Percentiles rank a stretch among this genome's conserved stretches.
phyloP scores from a whole-genome alignment of 2,113 vertebrate genomes.

The Phocoena phocoena region DNA sequence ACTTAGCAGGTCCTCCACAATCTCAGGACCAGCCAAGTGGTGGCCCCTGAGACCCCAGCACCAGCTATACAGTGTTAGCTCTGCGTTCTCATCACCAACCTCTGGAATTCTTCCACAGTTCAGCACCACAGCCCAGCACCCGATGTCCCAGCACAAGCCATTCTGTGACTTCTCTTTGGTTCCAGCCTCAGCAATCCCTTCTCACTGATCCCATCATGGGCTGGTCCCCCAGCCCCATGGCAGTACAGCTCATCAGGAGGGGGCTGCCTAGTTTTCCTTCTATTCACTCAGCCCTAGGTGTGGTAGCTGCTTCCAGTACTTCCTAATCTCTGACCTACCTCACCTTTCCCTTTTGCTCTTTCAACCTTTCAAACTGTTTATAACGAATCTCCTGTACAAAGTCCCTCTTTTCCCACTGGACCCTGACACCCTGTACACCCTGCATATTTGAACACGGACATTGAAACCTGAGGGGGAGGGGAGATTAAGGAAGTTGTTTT shows the following conservation, averaged over 20 bases:
- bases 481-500: not conserved
- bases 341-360: not conserved
- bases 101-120: not conserved
- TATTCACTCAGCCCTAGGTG: too few relatives aligned
- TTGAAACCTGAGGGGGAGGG: not conserved
- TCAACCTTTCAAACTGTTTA: not conserved
- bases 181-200: not conserved
- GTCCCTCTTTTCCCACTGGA: not conserved
- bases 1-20: not conserved
- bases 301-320: not conserved
- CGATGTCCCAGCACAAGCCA: not conserved
- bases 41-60: fast-evolving
- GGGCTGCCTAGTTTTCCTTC: not conserved
- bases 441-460: not conserved
- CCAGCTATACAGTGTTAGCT: not conserved
- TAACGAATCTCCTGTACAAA: not conserved
- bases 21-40: not conserved
- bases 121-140: not conserved
- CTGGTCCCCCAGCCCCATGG: not conserved
- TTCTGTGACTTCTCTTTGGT: not conserved
- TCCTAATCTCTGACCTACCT: not conserved
- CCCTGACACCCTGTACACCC: not conserved
- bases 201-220: not conserved
- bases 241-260: not conserved
- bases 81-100: not conserved